These are phyloP conservation scores for Pterocles gutturalis DNA, from an alignment of 2,113 vertebrate genomes.

Conservation along the genomic window DNA sequence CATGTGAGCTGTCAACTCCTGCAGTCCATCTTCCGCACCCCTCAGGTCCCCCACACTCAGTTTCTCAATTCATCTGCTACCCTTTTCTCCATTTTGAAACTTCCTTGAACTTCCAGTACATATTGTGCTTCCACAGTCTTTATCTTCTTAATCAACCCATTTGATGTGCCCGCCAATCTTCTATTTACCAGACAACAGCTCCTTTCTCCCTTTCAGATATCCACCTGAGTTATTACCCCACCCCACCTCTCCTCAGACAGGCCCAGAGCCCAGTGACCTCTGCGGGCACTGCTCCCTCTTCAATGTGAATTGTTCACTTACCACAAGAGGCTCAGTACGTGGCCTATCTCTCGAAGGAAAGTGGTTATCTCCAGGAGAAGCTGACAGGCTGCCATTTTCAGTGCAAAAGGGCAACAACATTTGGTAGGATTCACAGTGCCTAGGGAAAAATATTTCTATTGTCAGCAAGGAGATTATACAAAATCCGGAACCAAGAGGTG, in stretches of 20 bases:
- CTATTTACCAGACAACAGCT: background rate
- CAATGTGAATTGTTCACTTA: slow-evolving; percentile 60
- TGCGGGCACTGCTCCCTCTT: background rate
- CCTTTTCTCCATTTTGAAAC: background rate
- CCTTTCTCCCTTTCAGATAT: background rate
- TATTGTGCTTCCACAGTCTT: background rate
- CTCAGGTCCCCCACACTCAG: background rate
- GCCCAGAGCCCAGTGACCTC: background rate
- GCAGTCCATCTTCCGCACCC: background rate
- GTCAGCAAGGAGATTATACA: slow-evolving; percentile 5
- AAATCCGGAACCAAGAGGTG: slow-evolving; percentile 5
- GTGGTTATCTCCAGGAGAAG: slow-evolving; percentile 96
- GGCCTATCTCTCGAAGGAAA: slow-evolving; percentile 96
- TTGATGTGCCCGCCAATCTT: background rate
- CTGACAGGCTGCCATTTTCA: slow-evolving; percentile 99
- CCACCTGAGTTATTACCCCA: background rate
- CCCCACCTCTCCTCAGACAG: background rate
- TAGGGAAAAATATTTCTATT: slow-evolving; percentile 64
- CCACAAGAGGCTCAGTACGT: slow-evolving; percentile 92
- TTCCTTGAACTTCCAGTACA: background rate
- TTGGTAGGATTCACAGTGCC: slow-evolving; percentile 98
- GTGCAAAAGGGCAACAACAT: slow-evolving; percentile 95
- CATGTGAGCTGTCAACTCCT: background rate
- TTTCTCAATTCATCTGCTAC: background rate
- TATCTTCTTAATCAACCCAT: background rate